Percentiles rank a stretch among this genome's conserved stretches.
Conservation (phyloP, 2,888 invertebrate genomes). For the Xylota sylvarum region DNA sequence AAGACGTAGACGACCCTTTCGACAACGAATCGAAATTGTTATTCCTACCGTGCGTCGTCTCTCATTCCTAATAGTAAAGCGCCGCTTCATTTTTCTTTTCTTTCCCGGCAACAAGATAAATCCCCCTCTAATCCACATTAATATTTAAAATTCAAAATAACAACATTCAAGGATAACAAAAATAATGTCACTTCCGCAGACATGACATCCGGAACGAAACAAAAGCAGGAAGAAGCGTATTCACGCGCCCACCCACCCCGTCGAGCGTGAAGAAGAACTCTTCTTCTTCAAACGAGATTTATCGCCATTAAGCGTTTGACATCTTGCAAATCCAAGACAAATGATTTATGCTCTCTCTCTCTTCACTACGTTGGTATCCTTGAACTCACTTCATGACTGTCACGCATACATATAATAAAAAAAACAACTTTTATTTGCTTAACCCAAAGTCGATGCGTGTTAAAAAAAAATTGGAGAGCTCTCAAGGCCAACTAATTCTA, state of each 20-base stretch:
- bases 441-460: conserved; percentile 23
- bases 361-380: conserved; percentile 50
- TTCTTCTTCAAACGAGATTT: conserved; percentile 58
- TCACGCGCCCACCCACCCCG: not conserved
- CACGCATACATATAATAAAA: conserved; percentile 14
- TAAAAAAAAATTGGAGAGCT: not conserved
- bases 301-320: conserved; percentile 72
- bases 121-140: conserved; percentile 52
- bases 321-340: conserved; percentile 69
- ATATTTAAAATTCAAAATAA: conserved; percentile 52
- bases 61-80: not conserved
- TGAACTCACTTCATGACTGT: conserved; percentile 55
- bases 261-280: conserved; percentile 30
- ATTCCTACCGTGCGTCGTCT: conserved; percentile 4
- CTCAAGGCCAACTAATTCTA: conserved; percentile 49
- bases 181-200: conserved; percentile 54
- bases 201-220: conserved; percentile 28
- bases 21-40: not conserved
- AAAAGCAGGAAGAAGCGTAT: not conserved
- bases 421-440: conserved; percentile 14
- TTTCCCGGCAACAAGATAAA: conserved; percentile 32
- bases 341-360: conserved; percentile 56
- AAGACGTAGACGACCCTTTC: not conserved
- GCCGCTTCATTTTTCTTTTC: conserved; percentile 7
- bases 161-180: conserved; percentile 54